Conservation (phyloP, 2,113 vertebrate species). For the Paraplagusia blochii region DNA sequence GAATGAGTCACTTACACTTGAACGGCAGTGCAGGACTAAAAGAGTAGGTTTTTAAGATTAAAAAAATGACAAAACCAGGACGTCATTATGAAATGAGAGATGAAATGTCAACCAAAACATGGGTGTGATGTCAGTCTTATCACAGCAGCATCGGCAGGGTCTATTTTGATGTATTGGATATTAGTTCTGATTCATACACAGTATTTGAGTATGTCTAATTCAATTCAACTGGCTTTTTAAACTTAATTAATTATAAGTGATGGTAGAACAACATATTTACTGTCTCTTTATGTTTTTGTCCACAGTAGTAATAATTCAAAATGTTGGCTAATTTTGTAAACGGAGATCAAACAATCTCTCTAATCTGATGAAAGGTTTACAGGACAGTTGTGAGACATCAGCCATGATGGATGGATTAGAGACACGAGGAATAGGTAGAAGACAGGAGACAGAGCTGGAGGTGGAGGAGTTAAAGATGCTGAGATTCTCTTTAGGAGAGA, state of each 20-base stretch:
- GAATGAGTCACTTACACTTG: neutral
- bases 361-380: too few relatives aligned
- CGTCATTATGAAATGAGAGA: neutral
- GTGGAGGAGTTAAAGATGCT: too few relatives aligned
- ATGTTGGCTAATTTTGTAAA: too few relatives aligned
- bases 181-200: conserved; percentile 16
- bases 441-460: too few relatives aligned
- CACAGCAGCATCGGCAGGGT: neutral
- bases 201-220: neutral
- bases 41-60: neutral
- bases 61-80: neutral
- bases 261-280: neutral
- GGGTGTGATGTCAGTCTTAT: neutral
- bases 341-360: too few relatives aligned
- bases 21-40: neutral
- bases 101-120: neutral
- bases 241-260: neutral
- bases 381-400: too few relatives aligned
- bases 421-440: too few relatives aligned
- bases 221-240: conserved; percentile 1
- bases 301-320: neutral
- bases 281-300: neutral
- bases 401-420: too few relatives aligned
- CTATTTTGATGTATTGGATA: too few relatives aligned
- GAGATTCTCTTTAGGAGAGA: too few relatives aligned